Evolutionary conservation across 1,140 invertebrate species (phyloP).

Genomic region (Dysdera silvatica): DNA sequence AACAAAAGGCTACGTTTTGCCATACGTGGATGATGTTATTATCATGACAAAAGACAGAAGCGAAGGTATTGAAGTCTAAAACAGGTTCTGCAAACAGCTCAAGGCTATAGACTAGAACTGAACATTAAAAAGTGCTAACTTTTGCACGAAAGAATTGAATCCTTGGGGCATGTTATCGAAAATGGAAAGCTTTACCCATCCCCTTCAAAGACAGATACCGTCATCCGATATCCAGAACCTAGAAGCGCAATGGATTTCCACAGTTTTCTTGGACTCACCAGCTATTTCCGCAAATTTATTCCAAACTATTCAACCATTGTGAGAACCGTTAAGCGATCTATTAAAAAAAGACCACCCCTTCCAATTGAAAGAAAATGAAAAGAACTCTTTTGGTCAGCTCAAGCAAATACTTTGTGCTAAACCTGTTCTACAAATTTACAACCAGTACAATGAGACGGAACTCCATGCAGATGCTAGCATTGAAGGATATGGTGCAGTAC

Average conservation of each 20-base stretch:
- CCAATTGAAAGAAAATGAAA: slow-evolving; percentile 19
- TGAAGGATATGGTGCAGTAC: neutral
- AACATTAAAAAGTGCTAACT: slow-evolving; percentile 23
- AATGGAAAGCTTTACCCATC: neutral
- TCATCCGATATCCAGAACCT: neutral
- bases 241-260: neutral
- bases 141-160: slow-evolving; percentile 4
- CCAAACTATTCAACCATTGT: slow-evolving; percentile 37
- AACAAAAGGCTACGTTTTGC: neutral
- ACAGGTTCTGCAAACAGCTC: neutral
- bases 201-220: neutral
- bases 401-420: slow-evolving; percentile 3
- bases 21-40: neutral
- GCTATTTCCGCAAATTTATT: slow-evolving; percentile 48
- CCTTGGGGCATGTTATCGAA: slow-evolving; percentile 14
- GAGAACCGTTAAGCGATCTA: slow-evolving; percentile 25
- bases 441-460: neutral
- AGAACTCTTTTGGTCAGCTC: slow-evolving; percentile 23
- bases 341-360: slow-evolving; percentile 28
- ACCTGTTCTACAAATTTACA: neutral
- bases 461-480: neutral
- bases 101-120: neutral
- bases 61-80: neutral
- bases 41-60: neutral
- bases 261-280: slow-evolving; percentile 19